These are phyloP conservation scores for Mohoua ochrocephala DNA, from an alignment of 2,113 vertebrate species.

Conservation along the genomic window DNA sequence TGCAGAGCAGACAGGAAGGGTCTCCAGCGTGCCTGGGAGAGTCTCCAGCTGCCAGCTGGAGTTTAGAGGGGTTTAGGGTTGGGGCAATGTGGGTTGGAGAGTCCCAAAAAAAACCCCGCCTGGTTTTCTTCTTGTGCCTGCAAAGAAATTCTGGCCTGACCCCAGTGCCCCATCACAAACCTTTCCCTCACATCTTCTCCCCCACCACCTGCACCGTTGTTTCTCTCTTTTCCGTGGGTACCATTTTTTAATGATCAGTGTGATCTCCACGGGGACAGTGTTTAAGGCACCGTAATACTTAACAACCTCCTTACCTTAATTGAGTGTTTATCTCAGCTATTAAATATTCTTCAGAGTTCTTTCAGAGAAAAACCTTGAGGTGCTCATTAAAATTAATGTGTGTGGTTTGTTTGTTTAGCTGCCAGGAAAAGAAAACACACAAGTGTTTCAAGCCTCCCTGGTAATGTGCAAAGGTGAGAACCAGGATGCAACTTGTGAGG, in stretches of 20 bases:
- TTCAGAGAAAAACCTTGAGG: slow-evolving; percentile 16
- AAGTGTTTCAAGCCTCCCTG: background rate
- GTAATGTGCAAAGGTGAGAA: background rate
- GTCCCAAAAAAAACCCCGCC: background rate
- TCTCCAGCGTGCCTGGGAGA: background rate
- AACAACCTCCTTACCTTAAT: slow-evolving; percentile 15
- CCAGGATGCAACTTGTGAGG: background rate
- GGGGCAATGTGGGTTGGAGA: accelerated
- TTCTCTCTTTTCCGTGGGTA: background rate
- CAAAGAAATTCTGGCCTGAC: background rate
- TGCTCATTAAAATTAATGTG: slow-evolving; percentile 55
- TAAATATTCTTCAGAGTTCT: slow-evolving; percentile 50
- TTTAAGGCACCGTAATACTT: background rate
- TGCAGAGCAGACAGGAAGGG: background rate
- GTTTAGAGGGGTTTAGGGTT: background rate
- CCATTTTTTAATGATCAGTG: background rate
- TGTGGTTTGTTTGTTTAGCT: slow-evolving; percentile 28
- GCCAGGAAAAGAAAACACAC: background rate
- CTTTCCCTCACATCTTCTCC: background rate
- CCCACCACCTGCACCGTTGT: background rate
- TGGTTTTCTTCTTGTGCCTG: background rate
- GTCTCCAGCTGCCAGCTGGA: background rate
- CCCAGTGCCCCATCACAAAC: background rate
- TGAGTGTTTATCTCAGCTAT: slow-evolving; percentile 21
- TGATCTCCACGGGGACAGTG: background rate